Evolutionary conservation across 2,797 vertebrate species (phyloP), one percentile per base, ranked within the genome.

Genomic region (Channallabes apus): DNA sequence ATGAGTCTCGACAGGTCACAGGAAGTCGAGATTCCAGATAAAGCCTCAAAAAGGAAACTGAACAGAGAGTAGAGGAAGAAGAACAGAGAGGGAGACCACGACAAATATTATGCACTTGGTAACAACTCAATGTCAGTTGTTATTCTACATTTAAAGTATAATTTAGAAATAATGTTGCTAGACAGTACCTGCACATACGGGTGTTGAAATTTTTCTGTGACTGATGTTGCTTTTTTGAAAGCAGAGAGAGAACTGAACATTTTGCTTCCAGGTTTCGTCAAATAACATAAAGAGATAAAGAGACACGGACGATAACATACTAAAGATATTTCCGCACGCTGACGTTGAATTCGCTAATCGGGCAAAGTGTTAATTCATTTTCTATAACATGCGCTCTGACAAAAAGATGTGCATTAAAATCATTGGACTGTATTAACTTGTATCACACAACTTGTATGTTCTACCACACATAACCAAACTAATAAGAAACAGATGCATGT

Each of bases 1-100:
- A 92, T 91, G 88, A 91, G 91, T 92, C 91, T 92, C 86, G 91
- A 92, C 92, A 91, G 89, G 92, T 92, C 88, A 91, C 89, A 90
- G 90, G 90, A 91, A 91, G 90, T 88, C 86, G 84, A 89, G 87
- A 91, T 91, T 90, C 88, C 89, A 91, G 86, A 88, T 86, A 84
- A 76, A 86, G 84, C 86, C 85, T 79, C 79, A 88, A 87, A 82
- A 61, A 73, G 82, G 84, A 77, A 81, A 68, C 75, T 82, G 71
- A 82, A 85, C 59, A 88, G 61, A 68, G 54, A 41, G 62, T 24
- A 38, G 51, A 82, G 67, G 67, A 41, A 72, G 56, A n/a, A 68
- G 61, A 59, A 35, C 17, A 80, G 65, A 59, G 59, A n/a, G 7
- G 3, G 46, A 78, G 75, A 78, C 54, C 64, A 58, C 12, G 0